Base-by-base conservation (phyloP, 2,113 vertebrate genomes). In the Ceyx margarethae region DNA sequence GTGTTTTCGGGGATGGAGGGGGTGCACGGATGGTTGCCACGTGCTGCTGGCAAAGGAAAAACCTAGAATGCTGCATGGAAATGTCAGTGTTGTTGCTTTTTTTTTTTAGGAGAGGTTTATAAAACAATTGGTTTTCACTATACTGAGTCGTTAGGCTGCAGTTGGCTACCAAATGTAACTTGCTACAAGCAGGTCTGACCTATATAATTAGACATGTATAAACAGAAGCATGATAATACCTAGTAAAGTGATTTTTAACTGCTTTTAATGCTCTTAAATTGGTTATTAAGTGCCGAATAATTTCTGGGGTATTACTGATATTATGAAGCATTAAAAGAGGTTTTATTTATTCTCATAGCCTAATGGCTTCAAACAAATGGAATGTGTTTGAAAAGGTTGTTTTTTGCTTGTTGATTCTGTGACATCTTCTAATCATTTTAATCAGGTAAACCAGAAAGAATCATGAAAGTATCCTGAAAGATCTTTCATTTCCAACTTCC, bases 241-340 rank as follows among this genome's bases (percentile, higher is more conserved):
- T 90, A 83, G 86, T 77, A 97, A 97, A 96, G 97, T 96, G 96
- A 97, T 96, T 97, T 96, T 96, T 96, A 97, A 92, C 95, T 92
- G 73, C 78, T 65, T 90, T 92, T 92, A 97, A 95, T 96, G 95
- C 85, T 95, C 90, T 89, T 91, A 95, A 97, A 97, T 97, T 97
- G 95, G 78, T 91, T 94, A 94, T 96, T 97, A 96, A 96, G 56
- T 74, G 65, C 9, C 16, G 92, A 95, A 92, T 96, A 67, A 95
- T 96, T 96, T 95, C 92, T 96, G 91, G 77, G 60, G 69, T 93
- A 90, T 95, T 97, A 91, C 20, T 96, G 95, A 95, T 96, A 93
- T 81, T 94, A 95, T 90, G 93, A 97, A 96, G 87, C 85, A 95
- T 83, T 92, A 89, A 68, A 85, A 95, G 92, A 95, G 88, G 94